phyloP scores from a whole-genome alignment of 2,888 invertebrate genomes.

The Pilophorus perplexus region DNA sequence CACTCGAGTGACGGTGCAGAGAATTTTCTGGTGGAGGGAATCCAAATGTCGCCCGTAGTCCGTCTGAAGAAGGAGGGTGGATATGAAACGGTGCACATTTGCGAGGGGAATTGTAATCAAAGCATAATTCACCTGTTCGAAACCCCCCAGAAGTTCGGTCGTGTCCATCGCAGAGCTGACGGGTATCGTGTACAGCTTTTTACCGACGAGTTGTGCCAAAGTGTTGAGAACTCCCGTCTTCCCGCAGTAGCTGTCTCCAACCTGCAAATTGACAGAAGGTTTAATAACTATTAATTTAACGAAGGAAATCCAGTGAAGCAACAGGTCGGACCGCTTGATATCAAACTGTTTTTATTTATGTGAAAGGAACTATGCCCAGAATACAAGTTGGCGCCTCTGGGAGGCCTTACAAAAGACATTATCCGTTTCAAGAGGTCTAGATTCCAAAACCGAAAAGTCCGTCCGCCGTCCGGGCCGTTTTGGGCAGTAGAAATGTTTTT shows the following conservation, averaged over 20 bases:
- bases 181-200: constrained; percentile 69
- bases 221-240: constrained; percentile 76
- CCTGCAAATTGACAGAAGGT: constrained; percentile 53
- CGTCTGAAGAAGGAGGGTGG: constrained; percentile 1
- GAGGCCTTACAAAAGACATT: no score
- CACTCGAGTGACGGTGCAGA: neutral
- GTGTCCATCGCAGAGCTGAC: constrained; percentile 93
- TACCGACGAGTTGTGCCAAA: constrained; percentile 72
- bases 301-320: neutral
- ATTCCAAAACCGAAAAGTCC: no score
- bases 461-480: no score
- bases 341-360: no score
- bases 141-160: constrained; percentile 91
- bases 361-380: no score
- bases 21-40: constrained; percentile 20
- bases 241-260: constrained; percentile 73
- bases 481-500: no score
- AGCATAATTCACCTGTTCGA: constrained; percentile 80
- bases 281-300: neutral
- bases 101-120: neutral
- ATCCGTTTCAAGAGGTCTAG: no score
- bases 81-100: neutral
- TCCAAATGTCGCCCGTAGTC: constrained; percentile 32
- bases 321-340: no score
- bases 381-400: no score